Conservation (phyloP, 2,113 vertebrate genomes). For the Macroglossus sobrinus region DNA sequence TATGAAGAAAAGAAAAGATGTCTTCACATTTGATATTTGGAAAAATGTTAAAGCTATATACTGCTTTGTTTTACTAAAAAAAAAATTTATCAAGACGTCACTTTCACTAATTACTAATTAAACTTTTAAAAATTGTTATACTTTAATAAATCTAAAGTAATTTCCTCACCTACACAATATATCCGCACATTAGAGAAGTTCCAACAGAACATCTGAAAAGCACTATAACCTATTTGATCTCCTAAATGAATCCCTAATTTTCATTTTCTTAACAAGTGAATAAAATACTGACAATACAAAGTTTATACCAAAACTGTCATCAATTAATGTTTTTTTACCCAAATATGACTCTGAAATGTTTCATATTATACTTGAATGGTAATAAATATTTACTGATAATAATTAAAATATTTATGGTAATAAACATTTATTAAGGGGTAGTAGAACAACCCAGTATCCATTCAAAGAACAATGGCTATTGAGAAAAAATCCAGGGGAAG, state of each 20-base stretch:
- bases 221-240: not conserved
- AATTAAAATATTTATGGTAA: not conserved
- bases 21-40: constrained; percentile 26
- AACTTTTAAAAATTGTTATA: constrained; percentile 9
- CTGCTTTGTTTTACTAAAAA: constrained; percentile 28
- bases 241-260: not conserved
- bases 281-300: constrained; percentile 11
- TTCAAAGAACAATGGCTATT: not conserved
- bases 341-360: constrained; percentile 3
- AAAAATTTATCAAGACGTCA: not conserved
- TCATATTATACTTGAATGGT: not conserved
- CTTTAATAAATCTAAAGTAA: not conserved
- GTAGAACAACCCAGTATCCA: not conserved
- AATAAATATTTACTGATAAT: not conserved
- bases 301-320: constrained; percentile 30
- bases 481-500: not conserved
- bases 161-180: not conserved
- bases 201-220: not conserved
- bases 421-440: not conserved
- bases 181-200: not conserved
- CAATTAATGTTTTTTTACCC: not conserved
- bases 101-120: constrained; percentile 12
- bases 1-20: constrained; percentile 67
- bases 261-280: constrained; percentile 20
- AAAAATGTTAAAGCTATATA: not conserved